Conservation (phyloP, 2,113 vertebrate species). For the Oryctolagus cuniculus region DNA sequence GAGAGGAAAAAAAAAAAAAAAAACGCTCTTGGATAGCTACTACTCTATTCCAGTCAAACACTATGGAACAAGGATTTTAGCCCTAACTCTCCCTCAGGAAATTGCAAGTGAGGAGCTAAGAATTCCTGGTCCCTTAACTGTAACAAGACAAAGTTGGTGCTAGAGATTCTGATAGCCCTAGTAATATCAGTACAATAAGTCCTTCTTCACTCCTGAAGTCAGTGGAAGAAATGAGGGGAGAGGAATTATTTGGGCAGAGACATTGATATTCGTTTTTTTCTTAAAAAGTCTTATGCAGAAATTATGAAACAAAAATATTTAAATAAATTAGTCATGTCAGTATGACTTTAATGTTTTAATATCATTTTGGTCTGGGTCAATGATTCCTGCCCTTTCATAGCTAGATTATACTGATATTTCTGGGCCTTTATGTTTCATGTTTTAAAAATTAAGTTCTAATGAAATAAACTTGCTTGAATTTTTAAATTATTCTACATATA, state of each 20-base stretch:
- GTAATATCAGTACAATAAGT: not conserved
- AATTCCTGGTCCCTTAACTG: not conserved
- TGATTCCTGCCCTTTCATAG: not conserved
- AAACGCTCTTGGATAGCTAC: too few relatives aligned
- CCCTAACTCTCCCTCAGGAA: not conserved
- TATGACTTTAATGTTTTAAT: not conserved
- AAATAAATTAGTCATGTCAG: not conserved
- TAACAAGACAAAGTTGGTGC: not conserved
- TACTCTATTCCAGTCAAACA: not conserved
- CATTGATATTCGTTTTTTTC: not conserved
- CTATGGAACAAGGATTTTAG: too few relatives aligned
- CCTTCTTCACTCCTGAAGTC: too few relatives aligned
- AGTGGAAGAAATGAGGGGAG: not conserved
- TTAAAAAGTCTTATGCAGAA: not conserved
- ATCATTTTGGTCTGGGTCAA: not conserved
- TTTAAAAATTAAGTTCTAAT: slow-evolving; percentile 22
- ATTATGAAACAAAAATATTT: not conserved
- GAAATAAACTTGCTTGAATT: not conserved
- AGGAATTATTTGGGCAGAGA: not conserved
- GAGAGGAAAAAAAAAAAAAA: too few relatives aligned
- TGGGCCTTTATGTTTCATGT: not conserved
- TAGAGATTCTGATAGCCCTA: not conserved
- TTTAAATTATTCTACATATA: not conserved
- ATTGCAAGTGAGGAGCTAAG: not conserved
- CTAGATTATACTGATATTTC: not conserved